These are phyloP conservation scores for Dicentrarchus labrax DNA, from an alignment of 2,113 vertebrate genomes.

Conservation along the genomic window DNA sequence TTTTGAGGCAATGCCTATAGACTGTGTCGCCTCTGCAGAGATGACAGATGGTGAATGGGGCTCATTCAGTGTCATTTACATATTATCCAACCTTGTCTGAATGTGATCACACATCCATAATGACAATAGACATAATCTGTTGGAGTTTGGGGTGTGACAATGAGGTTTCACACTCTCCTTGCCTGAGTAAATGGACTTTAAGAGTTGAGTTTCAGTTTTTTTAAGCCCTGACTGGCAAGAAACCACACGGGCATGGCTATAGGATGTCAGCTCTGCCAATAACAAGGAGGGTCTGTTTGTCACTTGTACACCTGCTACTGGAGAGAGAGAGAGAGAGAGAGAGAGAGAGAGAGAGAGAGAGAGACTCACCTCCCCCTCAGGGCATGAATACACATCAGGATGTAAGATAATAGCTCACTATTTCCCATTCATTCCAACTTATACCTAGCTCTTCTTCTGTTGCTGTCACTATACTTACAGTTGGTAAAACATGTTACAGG, in stretches of 20 bases:
- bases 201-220: constrained; percentile 25
- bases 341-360: constrained; percentile 25
- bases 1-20: constrained; percentile 7
- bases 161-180: background rate
- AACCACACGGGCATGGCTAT: background rate
- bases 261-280: constrained; percentile 32
- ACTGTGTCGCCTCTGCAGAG: background rate
- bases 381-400: constrained; percentile 16
- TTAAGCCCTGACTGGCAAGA: constrained; percentile 12
- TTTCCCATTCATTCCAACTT: constrained; percentile 7
- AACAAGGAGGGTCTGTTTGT: constrained; percentile 36
- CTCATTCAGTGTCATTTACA: constrained; percentile 27
- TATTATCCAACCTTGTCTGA: constrained; percentile 7
- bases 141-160: background rate
- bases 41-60: constrained; percentile 11
- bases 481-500: background rate
- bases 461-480: constrained; percentile 8
- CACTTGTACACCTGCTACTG: constrained; percentile 46
- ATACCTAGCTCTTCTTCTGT: background rate
- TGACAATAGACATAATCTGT: constrained; percentile 12
- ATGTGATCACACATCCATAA: background rate
- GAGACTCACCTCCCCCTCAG: constrained; percentile 57
- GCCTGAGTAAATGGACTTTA: background rate
- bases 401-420: constrained; percentile 10
- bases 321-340: constrained; percentile 18